Conservation (phyloP, 1,140 invertebrate genomes). For the Achroia grisella region DNA sequence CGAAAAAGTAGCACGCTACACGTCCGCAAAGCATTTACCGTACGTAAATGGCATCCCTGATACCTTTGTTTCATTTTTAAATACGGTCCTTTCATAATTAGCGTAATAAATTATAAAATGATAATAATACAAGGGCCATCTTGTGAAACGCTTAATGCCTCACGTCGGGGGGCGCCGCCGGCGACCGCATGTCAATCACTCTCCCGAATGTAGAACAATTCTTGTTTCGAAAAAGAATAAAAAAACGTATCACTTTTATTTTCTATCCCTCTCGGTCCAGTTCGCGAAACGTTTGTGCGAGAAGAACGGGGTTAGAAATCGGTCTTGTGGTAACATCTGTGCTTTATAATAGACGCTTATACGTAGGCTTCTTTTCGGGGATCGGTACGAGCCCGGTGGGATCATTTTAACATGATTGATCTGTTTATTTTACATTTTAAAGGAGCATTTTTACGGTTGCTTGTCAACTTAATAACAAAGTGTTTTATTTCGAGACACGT, state of each 20-base stretch:
- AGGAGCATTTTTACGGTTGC: constrained; percentile 73
- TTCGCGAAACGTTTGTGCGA: constrained; percentile 22
- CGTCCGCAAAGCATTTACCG: constrained; percentile 55
- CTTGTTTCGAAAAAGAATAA: constrained; percentile 69
- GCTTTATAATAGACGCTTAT: constrained; percentile 71
- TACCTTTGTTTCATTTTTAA: constrained; percentile 65
- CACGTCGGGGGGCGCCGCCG: constrained; percentile 57
- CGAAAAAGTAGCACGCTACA: constrained; percentile 61
- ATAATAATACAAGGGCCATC: constrained; percentile 66
- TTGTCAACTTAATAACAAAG: constrained; percentile 74
- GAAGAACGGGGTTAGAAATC: constrained; percentile 38
- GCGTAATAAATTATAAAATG: constrained; percentile 73
- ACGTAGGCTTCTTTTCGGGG: constrained; percentile 71
- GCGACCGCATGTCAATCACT: constrained; percentile 71
- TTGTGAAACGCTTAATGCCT: constrained; percentile 61
- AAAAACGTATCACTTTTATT: constrained; percentile 64
- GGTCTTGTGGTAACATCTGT: constrained; percentile 68
- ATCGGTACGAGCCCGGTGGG: constrained; percentile 63
- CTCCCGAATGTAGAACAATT: constrained; percentile 68
- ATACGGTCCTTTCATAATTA: constrained; percentile 67
- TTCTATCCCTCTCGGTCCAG: constrained; percentile 33
- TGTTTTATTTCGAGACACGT: constrained; percentile 69
- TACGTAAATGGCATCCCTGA: constrained; percentile 43
- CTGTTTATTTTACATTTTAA: constrained; percentile 74
- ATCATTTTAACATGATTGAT: constrained; percentile 73